Base-by-base conservation (phyloP, 2,888 invertebrate genomes). In the Dioctria rufipes region DNA sequence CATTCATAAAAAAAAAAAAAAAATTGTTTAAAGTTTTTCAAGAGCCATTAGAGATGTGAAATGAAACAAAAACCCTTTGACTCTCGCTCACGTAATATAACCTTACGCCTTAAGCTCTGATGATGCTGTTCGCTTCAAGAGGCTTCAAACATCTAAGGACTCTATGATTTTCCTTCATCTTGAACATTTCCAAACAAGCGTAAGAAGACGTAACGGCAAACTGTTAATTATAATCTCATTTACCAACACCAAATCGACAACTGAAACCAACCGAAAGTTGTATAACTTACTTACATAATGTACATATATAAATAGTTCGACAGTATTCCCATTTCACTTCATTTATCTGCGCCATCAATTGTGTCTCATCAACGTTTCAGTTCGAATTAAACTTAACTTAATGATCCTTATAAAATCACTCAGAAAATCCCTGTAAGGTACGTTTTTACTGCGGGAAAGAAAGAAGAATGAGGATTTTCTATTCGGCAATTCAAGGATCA, bases 311-410 rank as follows among this genome's bases (percentile, higher is more conserved):
- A 25, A 25, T 25, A 25, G 25, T 25, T 25, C 25, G 25, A 25
- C 25, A 46, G 49, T 46, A 46, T 9, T 46, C 67, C 43, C 46
- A 46, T 67, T 67, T 46, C 25, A 67, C 46, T 67, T 67, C 40
- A 67, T 67, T 67, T 25, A 67, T 13, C 25, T 25, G 43, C 46
- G 13, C 46, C 5, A n/a, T 9, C 61, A 67, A 67, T 46, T 67
- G 43, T 43, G 49, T 49, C 67, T 42, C 67, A 67, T 67, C 49
- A 67, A 67, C 43, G 43, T 67, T 67, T 67, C 67, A 67, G 25
- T 67, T 67, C 67, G 46, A 67, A 67, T 67, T 67, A 67, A 67
- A 67, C 46, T n/a, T 67, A 67, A 67, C 43, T 67, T 67, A 67
- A 67, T 67, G 67, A 67, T 67, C 49, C 25, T 67, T 5, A 40